Conservation (phyloP, 2,888 invertebrate genomes). For the Tanytarsus gracilentus region DNA sequence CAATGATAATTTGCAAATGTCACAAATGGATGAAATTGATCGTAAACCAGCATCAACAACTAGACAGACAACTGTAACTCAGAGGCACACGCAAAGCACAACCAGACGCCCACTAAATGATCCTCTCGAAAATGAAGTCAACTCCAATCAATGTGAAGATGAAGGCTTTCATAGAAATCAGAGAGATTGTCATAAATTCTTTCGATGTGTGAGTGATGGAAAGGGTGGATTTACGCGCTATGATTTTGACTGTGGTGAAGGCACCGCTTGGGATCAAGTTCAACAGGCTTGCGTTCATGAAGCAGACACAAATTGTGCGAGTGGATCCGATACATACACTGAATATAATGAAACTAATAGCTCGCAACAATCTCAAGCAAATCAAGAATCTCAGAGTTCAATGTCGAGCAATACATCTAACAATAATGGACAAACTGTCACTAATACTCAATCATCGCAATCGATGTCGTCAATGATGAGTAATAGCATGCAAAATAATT, state of each 20-base stretch:
- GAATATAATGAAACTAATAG: too few species aligned
- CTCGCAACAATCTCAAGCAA: not conserved
- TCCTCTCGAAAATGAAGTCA: constrained; percentile 9
- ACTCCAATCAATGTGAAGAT: constrained; percentile 39
- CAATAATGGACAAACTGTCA: not conserved
- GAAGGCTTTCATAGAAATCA: constrained; percentile 55
- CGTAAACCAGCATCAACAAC: constrained; percentile 45
- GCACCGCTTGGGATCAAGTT: constrained; percentile 51
- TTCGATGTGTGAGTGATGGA: constrained; percentile 54
- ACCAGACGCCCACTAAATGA: constrained; percentile 30
- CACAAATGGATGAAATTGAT: not conserved
- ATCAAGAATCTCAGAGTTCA: not conserved
- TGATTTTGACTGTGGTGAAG: constrained; percentile 50
- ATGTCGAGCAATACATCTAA: not conserved
- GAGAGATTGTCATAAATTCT: constrained; percentile 56
- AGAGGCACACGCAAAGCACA: constrained; percentile 27
- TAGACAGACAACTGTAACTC: constrained; percentile 53
- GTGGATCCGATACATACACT: too few species aligned
- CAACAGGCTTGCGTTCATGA: not conserved
- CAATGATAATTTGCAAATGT: constrained; percentile 9
- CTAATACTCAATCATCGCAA: too few species aligned
- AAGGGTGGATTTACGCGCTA: constrained; percentile 44
- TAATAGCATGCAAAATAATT: not conserved
- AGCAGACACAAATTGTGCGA: not conserved
- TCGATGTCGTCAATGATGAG: not conserved